Evolutionary conservation across 2,113 vertebrate species (phyloP).

Genomic region (Rhineura floridana): DNA sequence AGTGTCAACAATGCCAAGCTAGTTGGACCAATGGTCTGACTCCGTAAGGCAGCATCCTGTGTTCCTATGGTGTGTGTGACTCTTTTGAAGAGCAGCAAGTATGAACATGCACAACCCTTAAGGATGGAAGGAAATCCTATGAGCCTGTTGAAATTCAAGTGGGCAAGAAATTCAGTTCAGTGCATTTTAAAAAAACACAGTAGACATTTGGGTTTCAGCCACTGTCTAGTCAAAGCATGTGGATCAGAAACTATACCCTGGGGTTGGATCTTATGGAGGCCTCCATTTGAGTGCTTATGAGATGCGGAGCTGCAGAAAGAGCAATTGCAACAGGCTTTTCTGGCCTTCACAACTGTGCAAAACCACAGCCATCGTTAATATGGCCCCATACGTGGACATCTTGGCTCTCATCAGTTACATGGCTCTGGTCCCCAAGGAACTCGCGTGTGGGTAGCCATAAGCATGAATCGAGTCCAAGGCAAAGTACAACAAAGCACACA

Average conservation of each 20-base stretch:
- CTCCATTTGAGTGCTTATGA: not conserved
- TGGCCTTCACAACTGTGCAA: no score
- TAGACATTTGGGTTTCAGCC: not conserved
- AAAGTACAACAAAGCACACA: not conserved
- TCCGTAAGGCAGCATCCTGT: no score
- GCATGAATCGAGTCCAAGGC: fast-evolving
- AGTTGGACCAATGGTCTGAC: no score
- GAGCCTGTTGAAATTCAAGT: not conserved
- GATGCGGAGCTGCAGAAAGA: not conserved
- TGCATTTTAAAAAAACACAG: no score
- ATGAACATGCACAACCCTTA: not conserved
- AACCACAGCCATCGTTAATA: no score
- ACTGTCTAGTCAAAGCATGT: not conserved
- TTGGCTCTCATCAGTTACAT: not conserved
- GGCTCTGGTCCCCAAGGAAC: not conserved
- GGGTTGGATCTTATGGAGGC: not conserved
- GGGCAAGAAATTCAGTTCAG: not conserved
- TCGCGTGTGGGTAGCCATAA: not conserved
- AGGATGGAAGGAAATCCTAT: not conserved
- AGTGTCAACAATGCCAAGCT: no score
- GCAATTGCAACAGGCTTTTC: no score
- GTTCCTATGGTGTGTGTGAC: not conserved
- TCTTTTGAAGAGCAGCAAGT: not conserved
- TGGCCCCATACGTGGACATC: no score
- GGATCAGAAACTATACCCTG: no score